Conservation (phyloP, 2,888 invertebrate species). For the Drosophila merina region DNA sequence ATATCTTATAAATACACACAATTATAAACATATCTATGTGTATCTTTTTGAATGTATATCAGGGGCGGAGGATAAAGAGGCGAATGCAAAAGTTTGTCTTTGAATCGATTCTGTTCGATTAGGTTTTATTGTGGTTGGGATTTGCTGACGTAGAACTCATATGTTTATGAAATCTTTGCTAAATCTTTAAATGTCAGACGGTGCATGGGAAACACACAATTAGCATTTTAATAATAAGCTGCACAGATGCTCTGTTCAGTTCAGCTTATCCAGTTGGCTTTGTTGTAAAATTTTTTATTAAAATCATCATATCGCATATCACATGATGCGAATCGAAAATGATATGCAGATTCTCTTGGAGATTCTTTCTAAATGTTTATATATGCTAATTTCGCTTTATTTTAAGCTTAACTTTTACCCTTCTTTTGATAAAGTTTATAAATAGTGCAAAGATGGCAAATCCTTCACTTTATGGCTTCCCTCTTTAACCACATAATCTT, state of each 20-base stretch:
- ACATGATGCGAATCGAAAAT: background rate
- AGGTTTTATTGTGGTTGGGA: slow-evolving; percentile 6
- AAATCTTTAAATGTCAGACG: slow-evolving; percentile 34
- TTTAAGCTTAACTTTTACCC: background rate
- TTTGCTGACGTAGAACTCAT: slow-evolving; percentile 13
- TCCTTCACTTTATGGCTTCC: background rate
- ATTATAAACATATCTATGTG: background rate
- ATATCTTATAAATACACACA: background rate
- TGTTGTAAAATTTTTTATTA: slow-evolving; percentile 11
- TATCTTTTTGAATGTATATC: background rate
- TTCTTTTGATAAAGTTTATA: background rate
- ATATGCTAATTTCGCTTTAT: slow-evolving; percentile 4
- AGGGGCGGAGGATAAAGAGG: background rate
- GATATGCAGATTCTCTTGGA: background rate
- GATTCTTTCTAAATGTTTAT: slow-evolving; percentile 8
- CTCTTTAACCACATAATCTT: background rate
- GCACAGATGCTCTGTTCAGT: background rate
- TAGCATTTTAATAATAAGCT: slow-evolving; percentile 25
- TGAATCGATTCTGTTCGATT: background rate
- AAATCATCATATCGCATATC: background rate
- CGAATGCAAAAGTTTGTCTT: slow-evolving; percentile 15
- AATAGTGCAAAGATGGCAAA: too few relatives aligned
- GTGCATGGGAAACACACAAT: slow-evolving; percentile 28
- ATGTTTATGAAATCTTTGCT: slow-evolving; percentile 15
- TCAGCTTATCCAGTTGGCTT: slow-evolving; percentile 1